These are phyloP conservation scores for Malurus elegans DNA, from an alignment of 2,113 vertebrate genomes.

Conservation along the genomic window DNA sequence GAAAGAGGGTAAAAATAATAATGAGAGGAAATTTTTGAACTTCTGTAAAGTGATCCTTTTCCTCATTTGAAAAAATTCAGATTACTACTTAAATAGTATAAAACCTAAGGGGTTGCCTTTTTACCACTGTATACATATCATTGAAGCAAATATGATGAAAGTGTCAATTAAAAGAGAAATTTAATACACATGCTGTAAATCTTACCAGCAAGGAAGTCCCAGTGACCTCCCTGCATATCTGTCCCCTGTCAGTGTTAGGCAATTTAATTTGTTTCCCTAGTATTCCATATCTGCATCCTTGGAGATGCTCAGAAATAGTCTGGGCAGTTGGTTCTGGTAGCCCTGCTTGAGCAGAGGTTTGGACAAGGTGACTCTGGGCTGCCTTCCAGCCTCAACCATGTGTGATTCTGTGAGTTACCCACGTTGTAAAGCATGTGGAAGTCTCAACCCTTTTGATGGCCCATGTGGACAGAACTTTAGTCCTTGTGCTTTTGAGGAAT, in stretches of 20 bases:
- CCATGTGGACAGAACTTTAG: neutral
- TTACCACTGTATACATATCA: accelerated
- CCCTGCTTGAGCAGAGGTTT: neutral
- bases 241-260: neutral
- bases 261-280: accelerated
- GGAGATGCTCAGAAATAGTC: neutral
- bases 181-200: neutral
- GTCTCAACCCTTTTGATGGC: neutral
- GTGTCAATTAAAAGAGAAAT: neutral
- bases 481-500: neutral
- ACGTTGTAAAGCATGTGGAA: accelerated
- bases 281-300: neutral
- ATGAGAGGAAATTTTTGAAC: neutral
- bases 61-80: neutral
- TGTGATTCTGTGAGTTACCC: neutral
- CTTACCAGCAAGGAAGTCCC: neutral
- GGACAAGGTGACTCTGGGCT: neutral
- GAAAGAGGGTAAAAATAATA: neutral
- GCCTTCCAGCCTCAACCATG: neutral
- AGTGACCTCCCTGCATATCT: neutral
- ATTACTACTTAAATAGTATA: neutral
- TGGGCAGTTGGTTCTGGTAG: neutral
- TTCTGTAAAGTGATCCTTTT: neutral
- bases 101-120: neutral
- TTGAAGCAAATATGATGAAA: neutral